A percentile compares a stretch with the other conserved stretches of the same genome.
phyloP scores from a whole-genome alignment of 2,888 invertebrate species.

The Tetheella fluctuosa region DNA sequence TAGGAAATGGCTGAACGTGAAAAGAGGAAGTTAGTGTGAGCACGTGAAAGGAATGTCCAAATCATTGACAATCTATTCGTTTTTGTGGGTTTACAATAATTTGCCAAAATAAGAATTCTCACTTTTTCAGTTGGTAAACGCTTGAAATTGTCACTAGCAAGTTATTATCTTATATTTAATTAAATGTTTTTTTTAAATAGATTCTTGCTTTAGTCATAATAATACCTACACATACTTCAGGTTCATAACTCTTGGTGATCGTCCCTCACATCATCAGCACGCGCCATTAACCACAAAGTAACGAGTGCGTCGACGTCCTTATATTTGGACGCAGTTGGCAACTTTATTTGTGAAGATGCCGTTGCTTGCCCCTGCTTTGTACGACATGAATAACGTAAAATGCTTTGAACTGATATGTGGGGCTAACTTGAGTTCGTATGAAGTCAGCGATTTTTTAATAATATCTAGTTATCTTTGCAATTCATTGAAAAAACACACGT shows the following conservation, averaged over 20 bases:
- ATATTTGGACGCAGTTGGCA: constrained; percentile 9
- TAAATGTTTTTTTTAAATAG: background rate
- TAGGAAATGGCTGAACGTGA: constrained; percentile 17
- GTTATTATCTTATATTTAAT: background rate
- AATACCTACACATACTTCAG: background rate
- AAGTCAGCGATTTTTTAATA: background rate
- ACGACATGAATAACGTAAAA: background rate
- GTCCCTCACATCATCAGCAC: constrained; percentile 25
- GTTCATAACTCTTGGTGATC: constrained; percentile 12
- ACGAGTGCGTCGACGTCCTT: constrained; percentile 26
- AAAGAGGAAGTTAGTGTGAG: background rate
- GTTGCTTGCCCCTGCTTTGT: constrained; percentile 9
- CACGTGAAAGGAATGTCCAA: background rate
- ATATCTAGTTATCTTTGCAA: background rate
- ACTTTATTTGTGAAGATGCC: constrained; percentile 23
- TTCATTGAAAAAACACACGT: no score
- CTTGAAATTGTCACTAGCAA: background rate
- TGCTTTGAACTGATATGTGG: background rate
- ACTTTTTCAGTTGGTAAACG: background rate
- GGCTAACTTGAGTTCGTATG: background rate
- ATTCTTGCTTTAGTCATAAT: background rate
- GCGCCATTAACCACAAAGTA: constrained; percentile 45
- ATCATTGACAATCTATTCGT: background rate
- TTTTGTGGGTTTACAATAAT: background rate
- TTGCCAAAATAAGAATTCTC: background rate